These are phyloP conservation scores for Drosophila sechellia DNA, from an alignment of 1,140 invertebrate genomes.

Conservation along the genomic window DNA sequence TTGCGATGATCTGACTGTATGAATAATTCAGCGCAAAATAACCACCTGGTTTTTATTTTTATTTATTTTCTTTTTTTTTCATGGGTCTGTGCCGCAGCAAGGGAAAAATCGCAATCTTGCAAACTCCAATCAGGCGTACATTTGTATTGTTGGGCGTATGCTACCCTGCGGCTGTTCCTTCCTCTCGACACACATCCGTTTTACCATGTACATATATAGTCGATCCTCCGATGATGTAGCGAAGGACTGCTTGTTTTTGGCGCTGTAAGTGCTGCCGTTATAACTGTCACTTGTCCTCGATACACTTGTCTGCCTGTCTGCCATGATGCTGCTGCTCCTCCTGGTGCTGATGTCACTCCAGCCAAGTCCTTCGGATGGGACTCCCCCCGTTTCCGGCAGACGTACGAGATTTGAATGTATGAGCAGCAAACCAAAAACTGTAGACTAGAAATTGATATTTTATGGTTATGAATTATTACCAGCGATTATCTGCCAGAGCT, in stretches of 20 bases:
- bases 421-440: constrained; percentile 46
- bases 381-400: constrained; percentile 20
- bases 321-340: constrained; percentile 11
- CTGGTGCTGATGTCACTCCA: constrained; percentile 41
- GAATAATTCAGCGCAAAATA: constrained; percentile 58
- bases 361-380: constrained; percentile 7
- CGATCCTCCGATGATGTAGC: constrained; percentile 33
- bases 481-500: constrained; percentile 68
- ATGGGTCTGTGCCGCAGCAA: constrained; percentile 16
- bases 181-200: constrained; percentile 12
- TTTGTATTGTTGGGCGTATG: constrained; percentile 72
- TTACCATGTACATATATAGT: not conserved
- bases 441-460: constrained; percentile 80
- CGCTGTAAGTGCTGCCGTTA: constrained; percentile 41
- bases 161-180: constrained; percentile 29
- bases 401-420: constrained; percentile 69
- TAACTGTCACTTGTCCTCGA: constrained; percentile 63
- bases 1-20: constrained; percentile 36
- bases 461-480: constrained; percentile 81
- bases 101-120: constrained; percentile 48
- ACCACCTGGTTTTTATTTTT: constrained; percentile 1
- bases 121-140: constrained; percentile 78
- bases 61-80: constrained; percentile 5
- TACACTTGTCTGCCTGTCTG: constrained; percentile 64
- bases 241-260: constrained; percentile 48